Evolutionary conservation across 2,888 invertebrate species (phyloP).

Genomic region (Drosophila mercatorum): DNA sequence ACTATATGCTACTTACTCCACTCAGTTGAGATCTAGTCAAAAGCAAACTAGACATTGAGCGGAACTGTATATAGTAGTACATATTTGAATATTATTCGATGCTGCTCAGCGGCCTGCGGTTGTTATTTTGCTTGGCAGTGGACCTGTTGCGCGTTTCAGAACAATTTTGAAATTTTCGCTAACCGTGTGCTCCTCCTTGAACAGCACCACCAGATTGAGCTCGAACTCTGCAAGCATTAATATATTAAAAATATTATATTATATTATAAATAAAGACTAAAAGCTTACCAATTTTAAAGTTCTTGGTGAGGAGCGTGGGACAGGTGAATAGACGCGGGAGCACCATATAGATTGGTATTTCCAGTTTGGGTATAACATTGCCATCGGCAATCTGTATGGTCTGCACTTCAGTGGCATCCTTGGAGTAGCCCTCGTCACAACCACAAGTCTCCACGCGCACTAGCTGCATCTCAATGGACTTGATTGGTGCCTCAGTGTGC

Average conservation of each 20-base stretch:
- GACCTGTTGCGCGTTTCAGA: conserved; percentile 66
- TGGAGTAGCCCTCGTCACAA: conserved; percentile 94
- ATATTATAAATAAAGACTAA: conserved; percentile 8
- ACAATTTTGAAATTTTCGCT: conserved; percentile 94
- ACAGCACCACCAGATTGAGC: conserved; percentile 95
- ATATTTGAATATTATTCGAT: conserved; percentile 14
- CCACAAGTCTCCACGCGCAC: conserved; percentile 98
- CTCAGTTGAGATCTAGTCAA: background rate
- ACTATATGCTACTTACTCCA: background rate
- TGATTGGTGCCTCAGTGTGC: conserved; percentile 92
- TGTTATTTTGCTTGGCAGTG: conserved; percentile 49
- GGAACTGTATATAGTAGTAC: background rate
- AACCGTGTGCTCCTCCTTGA: conserved; percentile 96
- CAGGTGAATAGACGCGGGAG: conserved; percentile 98
- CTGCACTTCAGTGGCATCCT: conserved; percentile 99
- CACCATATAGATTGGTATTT: conserved; percentile 97
- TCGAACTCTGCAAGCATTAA: conserved; percentile 93
- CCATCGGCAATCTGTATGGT: conserved; percentile 99
- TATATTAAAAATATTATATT: background rate
- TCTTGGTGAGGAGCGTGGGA: conserved; percentile 94
- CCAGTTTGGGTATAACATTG: conserved; percentile 91
- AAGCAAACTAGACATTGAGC: background rate
- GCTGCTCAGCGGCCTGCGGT: conserved; percentile 50
- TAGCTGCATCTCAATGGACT: conserved; percentile 96
- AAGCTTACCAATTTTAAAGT: conserved; percentile 95